Percentiles rank a stretch among this genome's conserved stretches.
These are phyloP conservation scores for Drosophila orena DNA, from an alignment of 1,140 invertebrate genomes.

Conservation along the genomic window DNA sequence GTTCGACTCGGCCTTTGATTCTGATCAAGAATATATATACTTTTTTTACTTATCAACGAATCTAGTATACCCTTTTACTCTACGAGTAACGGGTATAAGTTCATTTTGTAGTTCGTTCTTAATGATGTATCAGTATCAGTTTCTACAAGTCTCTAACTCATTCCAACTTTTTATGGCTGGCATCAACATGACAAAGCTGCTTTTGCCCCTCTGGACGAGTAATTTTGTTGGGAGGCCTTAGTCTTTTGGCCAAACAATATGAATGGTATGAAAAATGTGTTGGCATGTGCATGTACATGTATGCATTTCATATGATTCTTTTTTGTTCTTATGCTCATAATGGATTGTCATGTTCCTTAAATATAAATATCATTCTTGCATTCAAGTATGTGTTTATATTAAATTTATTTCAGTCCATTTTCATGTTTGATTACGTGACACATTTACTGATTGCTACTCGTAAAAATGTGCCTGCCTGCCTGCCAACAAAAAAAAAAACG, in stretches of 20 bases:
- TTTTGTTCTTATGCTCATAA: constrained; percentile 25
- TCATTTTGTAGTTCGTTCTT: too few species aligned
- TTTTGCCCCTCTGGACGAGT: constrained; percentile 22
- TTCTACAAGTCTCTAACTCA: background rate
- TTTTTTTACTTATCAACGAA: too few species aligned
- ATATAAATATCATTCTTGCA: constrained; percentile 53
- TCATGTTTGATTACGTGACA: constrained; percentile 68
- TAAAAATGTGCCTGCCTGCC: constrained; percentile 17
- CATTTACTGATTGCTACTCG: constrained; percentile 45
- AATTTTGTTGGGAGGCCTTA: constrained; percentile 9
- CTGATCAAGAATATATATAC: too few species aligned
- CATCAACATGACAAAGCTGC: constrained; percentile 49
- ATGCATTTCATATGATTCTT: background rate
- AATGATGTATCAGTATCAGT: too few species aligned
- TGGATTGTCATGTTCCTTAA: constrained; percentile 61
- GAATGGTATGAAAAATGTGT: constrained; percentile 55
- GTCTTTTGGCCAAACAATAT: constrained; percentile 37
- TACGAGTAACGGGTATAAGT: too few species aligned
- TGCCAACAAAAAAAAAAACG: too few species aligned
- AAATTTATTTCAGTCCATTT: constrained; percentile 59
- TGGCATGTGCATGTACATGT: background rate
- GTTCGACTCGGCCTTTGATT: too few species aligned
- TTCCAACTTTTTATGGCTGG: constrained; percentile 14
- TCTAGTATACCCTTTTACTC: too few species aligned
- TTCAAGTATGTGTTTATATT: constrained; percentile 49